Base-by-base conservation (phyloP, 2,797 vertebrate genomes). In the Myripristis murdjan region DNA sequence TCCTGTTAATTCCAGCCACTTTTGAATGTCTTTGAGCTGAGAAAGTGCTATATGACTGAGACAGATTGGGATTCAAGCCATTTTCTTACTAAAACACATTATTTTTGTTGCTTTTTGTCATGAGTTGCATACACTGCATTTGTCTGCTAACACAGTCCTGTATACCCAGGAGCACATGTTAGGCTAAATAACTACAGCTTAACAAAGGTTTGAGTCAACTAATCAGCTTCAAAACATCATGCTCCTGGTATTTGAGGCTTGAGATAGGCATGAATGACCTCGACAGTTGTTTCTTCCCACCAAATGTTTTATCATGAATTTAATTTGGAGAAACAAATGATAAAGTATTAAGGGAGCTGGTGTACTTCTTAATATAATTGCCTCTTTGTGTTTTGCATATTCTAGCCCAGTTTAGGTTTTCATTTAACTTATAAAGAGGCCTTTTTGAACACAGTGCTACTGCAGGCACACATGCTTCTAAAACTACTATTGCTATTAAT, bases 21-120 rank as follows among this genome's bases (percentile, higher is more conserved):
- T 6, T 35, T 35, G 33, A 35, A 35, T 35, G 2, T 35, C 7
- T 35, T 8, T 55, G 11, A n/a, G 52, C 1, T 33, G 28, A 31
- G 28, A 31, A 31, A 64, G 65, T 71, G 69, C 56, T 51, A 70
- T 46, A 66, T 52, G 57, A 24, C 74, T 81, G 69, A 84, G 73
- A 80, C 82, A 73, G n/a, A 73, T 47, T 62, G 68, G 18, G 18
- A 55, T 70, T 44, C 44, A 53, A 76, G 35, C 20, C 57, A 22
- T 64, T 81, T 64, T 64, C 60, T 73, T 35, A 70, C 24, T 46
- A 54, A 8, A 54, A 8, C 57, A 66, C 64, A 82, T 82, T 75
- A 67, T 67, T 35, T 35, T 35, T 75, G 33, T 70, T 70, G 66
- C 47, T 56, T 65, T 6, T n/a, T 54, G 48, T 28, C 26, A 28